Percentiles rank a stretch among this genome's conserved stretches.
Conservation (phyloP, 2,113 vertebrate species). For the Istiophorus platypterus region DNA sequence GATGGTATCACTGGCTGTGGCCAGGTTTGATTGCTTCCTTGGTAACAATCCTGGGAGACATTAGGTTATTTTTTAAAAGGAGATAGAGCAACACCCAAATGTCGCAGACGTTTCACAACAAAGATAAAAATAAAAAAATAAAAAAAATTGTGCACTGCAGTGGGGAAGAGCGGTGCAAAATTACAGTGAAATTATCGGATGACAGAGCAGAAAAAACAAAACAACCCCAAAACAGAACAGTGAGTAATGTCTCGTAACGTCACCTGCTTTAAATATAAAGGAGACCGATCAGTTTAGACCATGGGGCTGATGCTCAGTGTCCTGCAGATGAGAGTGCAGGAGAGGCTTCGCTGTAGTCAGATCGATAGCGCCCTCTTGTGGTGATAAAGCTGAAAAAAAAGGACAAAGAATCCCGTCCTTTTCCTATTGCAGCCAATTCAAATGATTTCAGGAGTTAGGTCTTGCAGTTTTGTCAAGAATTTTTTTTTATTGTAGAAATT, state of each 20-base stretch:
- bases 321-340: not conserved
- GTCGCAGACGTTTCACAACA: slow-evolving; percentile 3
- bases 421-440: not conserved
- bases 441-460: not conserved
- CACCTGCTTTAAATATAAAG: not conserved
- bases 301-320: not conserved
- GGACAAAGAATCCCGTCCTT: not conserved
- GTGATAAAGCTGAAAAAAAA: not conserved
- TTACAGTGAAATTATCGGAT: not conserved
- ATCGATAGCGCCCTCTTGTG: slow-evolving; percentile 53
- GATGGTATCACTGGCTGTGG: slow-evolving; percentile 5
- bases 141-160: not conserved
- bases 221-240: too few relatives aligned
- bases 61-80: slow-evolving; percentile 7
- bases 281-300: not conserved
- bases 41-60: slow-evolving; percentile 15
- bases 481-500: too few relatives aligned
- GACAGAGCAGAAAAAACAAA: not conserved
- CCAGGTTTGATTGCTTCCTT: slow-evolving; percentile 33
- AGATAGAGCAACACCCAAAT: slow-evolving; percentile 2
- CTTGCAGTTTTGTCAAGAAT: too few relatives aligned
- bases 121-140: not conserved
- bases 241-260: not conserved
- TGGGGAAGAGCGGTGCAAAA: not conserved
- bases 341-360: not conserved